phyloP scores from a whole-genome alignment of 2,113 vertebrate species.

The Centropus bengalensis region DNA sequence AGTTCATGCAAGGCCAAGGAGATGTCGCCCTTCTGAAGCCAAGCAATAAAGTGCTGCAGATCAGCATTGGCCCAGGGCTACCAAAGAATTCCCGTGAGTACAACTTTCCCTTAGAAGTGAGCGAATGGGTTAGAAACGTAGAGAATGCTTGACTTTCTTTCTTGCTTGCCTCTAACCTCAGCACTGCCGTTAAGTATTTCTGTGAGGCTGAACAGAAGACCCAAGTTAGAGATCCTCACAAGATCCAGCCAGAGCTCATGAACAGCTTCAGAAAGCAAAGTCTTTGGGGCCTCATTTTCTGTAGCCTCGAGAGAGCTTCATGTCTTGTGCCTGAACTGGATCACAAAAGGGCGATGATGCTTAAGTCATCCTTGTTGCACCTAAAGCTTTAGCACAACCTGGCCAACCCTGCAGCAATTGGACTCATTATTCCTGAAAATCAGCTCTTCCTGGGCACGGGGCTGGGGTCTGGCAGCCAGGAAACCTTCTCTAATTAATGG shows the following conservation, averaged over 20 bases:
- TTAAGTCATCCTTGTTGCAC: not conserved
- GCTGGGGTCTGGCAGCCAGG: not conserved
- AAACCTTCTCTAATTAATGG: not conserved
- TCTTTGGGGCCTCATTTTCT: not conserved
- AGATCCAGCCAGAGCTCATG: not conserved
- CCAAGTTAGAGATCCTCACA: not conserved
- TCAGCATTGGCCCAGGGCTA: constrained; percentile 94
- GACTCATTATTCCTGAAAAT: not conserved
- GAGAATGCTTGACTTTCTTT: not conserved
- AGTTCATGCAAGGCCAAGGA: constrained; percentile 89
- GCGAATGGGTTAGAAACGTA: not conserved
- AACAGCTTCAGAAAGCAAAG: not conserved
- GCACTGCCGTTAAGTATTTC: not conserved
- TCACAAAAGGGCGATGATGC: not conserved
- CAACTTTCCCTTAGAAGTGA: not conserved
- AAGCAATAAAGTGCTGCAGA: constrained; percentile 93
- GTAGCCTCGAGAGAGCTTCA: not conserved
- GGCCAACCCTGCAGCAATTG: not conserved
- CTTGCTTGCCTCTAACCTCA: not conserved
- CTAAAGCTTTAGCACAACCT: not conserved
- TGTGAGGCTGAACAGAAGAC: not conserved
- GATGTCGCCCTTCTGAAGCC: constrained; percentile 87
- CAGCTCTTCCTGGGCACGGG: not conserved
- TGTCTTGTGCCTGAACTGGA: not conserved
- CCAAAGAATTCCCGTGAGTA: constrained; percentile 95